phyloP scores from a whole-genome alignment of 2,113 vertebrate genomes.

The Hydropotes inermis region DNA sequence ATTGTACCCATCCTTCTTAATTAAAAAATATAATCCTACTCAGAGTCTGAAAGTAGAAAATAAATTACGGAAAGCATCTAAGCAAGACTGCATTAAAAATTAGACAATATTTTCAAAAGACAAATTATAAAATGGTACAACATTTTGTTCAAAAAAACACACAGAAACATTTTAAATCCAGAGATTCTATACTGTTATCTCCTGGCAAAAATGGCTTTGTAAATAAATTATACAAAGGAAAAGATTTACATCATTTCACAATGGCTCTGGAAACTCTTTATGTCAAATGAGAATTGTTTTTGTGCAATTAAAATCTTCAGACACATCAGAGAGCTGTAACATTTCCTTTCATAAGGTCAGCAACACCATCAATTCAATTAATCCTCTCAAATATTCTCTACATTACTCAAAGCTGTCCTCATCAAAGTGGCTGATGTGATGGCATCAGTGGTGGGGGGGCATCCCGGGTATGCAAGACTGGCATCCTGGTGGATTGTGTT shows the following conservation, averaged over 20 bases:
- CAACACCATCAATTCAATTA: slow-evolving; percentile 50
- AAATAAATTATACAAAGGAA: slow-evolving; percentile 51
- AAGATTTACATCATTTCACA: slow-evolving; percentile 48
- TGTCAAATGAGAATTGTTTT: slow-evolving; percentile 64
- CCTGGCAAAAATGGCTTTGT: slow-evolving; percentile 5
- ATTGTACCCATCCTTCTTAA: not conserved
- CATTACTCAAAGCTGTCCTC: slow-evolving; percentile 34
- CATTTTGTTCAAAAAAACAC: not conserved
- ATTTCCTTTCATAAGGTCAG: slow-evolving; percentile 60
- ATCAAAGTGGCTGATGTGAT: not conserved
- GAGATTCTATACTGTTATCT: slow-evolving; percentile 11
- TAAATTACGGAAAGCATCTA: not conserved
- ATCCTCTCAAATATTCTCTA: slow-evolving; percentile 35
- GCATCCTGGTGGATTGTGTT: not conserved
- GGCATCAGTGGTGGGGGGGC: not conserved
- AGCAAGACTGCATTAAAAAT: not conserved
- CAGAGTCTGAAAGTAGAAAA: not conserved
- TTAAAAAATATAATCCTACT: not conserved
- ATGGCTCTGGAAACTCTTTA: slow-evolving; percentile 44
- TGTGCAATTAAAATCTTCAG: slow-evolving; percentile 68
- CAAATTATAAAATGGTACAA: not conserved
- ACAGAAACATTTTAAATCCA: not conserved
- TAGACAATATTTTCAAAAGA: slow-evolving; percentile 32
- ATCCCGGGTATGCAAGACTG: not conserved
- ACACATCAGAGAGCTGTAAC: slow-evolving; percentile 52